Evolutionary conservation across 2,888 invertebrate species (phyloP).

Genomic region (Oscheius sp.): DNA sequence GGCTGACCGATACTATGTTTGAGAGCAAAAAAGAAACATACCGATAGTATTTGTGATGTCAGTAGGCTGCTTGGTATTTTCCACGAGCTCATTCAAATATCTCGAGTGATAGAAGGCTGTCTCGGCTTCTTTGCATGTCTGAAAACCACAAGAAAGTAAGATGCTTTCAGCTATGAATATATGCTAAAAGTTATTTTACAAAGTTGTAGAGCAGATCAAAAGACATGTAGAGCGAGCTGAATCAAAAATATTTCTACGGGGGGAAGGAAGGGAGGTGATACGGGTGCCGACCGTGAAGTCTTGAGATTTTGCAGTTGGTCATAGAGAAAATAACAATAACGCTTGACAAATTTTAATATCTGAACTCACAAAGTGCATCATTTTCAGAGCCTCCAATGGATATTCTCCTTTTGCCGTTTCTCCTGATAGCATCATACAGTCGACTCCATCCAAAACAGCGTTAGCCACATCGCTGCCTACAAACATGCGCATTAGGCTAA

Average conservation of each 20-base stretch:
- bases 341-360: no score
- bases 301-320: no score
- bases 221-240: no score
- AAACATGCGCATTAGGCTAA: not conserved
- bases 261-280: no score
- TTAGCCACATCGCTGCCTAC: constrained; percentile 82
- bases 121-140: constrained; percentile 84
- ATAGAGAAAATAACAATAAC: no score
- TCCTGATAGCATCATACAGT: constrained; percentile 98
- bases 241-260: no score
- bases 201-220: no score
- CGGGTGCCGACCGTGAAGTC: no score
- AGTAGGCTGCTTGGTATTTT: constrained; percentile 77
- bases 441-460: constrained; percentile 91
- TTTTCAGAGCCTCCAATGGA: constrained; percentile 85
- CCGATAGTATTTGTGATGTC: constrained; percentile 91
- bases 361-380: constrained; percentile 76
- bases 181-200: no score
- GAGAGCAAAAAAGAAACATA: constrained; percentile 77
- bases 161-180: no score
- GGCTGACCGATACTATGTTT: constrained; percentile 75
- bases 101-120: constrained; percentile 93
- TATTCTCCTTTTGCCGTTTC: constrained; percentile 98
- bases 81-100: constrained; percentile 84
- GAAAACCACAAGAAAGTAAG: not conserved